Percentiles rank a stretch among this genome's conserved stretches.
phyloP scores from a whole-genome alignment of 2,888 invertebrate species.

The Drosophila colorata region DNA sequence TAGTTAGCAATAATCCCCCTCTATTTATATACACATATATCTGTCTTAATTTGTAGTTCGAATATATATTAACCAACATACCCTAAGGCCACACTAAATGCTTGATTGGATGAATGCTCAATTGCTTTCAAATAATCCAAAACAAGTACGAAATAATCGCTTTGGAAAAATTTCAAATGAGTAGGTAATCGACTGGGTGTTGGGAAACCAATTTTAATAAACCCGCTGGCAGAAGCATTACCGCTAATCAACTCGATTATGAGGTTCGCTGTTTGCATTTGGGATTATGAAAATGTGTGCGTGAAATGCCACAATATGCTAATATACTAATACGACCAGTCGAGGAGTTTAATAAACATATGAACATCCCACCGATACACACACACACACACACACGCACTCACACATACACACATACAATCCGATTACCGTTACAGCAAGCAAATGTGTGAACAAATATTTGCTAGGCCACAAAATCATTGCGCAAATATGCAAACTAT shows the following conservation, averaged over 20 bases:
- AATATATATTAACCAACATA: too few species aligned
- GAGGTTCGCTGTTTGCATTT: slow-evolving; percentile 36
- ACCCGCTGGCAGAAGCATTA: slow-evolving; percentile 34
- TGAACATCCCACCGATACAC: slow-evolving; percentile 35
- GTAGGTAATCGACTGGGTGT: slow-evolving; percentile 7
- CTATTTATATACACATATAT: not conserved
- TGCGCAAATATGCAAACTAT: slow-evolving; percentile 77
- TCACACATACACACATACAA: slow-evolving; percentile 3
- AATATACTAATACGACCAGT: slow-evolving; percentile 62
- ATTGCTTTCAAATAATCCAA: not conserved
- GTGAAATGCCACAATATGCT: slow-evolving; percentile 64
- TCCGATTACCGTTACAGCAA: slow-evolving; percentile 9
- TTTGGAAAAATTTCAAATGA: slow-evolving; percentile 16
- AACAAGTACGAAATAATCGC: slow-evolving; percentile 5
- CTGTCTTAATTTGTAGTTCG: too few species aligned
- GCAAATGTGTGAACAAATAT: slow-evolving; percentile 73
- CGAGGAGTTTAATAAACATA: slow-evolving; percentile 64
- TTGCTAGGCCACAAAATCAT: slow-evolving; percentile 73
- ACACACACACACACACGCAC: slow-evolving; percentile 12
- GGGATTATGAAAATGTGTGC: slow-evolving; percentile 58
- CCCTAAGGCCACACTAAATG: not conserved
- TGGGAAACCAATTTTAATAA: slow-evolving; percentile 37
- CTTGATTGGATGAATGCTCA: not conserved
- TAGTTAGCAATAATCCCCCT: not conserved
- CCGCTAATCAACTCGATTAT: slow-evolving; percentile 73